phyloP scores from a whole-genome alignment of 37 sponge, comb jelly and placozoan species.

The Tethya wilhelma region DNA sequence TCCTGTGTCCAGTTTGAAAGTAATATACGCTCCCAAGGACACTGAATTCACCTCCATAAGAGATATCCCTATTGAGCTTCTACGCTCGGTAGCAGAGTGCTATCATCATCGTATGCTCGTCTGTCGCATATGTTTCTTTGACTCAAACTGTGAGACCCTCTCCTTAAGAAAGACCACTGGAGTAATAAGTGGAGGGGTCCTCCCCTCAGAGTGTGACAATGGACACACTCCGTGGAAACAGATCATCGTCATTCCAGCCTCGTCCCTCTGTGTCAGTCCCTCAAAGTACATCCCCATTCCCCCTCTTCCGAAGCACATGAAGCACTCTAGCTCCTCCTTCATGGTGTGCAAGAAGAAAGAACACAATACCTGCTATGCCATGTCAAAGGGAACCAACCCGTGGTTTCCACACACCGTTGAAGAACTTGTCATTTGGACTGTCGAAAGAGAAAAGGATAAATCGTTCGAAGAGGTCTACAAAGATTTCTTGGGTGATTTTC shows the following conservation, averaged over 20 bases:
- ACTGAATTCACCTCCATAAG: neutral
- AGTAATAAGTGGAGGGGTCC: too few relatives aligned
- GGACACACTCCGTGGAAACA: slow-evolving; percentile 47
- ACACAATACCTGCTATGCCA: slow-evolving; percentile 38
- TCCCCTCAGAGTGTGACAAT: too few relatives aligned
- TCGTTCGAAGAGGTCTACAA: slow-evolving; percentile 24
- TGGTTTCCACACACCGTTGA: slow-evolving; percentile 83
- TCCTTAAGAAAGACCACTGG: neutral
- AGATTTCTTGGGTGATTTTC: too few relatives aligned
- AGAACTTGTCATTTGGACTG: slow-evolving; percentile 79
- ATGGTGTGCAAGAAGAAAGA: slow-evolving; percentile 44
- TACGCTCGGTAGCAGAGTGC: slow-evolving; percentile 45
- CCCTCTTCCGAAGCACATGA: slow-evolving; percentile 66
- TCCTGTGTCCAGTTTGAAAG: too few relatives aligned
- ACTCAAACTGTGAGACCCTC: neutral
- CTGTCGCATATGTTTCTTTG: slow-evolving; percentile 68
- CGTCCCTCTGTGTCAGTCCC: slow-evolving; percentile 41
- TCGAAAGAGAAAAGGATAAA: slow-evolving; percentile 66
- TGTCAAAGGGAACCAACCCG: slow-evolving; percentile 46
- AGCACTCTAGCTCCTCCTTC: slow-evolving; percentile 23
- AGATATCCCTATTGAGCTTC: slow-evolving; percentile 41
- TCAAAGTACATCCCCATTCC: slow-evolving; percentile 35
- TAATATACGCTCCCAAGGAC: slow-evolving; percentile 20
- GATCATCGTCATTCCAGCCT: slow-evolving; percentile 47
- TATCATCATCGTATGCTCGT: slow-evolving; percentile 13